Base-by-base conservation (phyloP, 2,888 invertebrate species). In the Theretra japonica region DNA sequence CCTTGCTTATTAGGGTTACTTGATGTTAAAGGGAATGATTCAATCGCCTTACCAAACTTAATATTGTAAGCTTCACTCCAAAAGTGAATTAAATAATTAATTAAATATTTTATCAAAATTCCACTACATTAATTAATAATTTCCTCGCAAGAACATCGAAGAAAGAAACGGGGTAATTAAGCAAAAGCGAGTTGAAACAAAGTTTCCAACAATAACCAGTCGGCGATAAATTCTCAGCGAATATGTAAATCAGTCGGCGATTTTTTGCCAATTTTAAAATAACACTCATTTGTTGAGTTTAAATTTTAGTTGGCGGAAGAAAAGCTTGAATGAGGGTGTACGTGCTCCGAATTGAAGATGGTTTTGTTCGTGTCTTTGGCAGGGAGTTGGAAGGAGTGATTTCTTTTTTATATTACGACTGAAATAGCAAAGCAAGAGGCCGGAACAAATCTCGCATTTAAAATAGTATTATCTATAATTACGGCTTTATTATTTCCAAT, bases 201-300 rank as follows among this genome's bases (percentile, higher is more conserved):
- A 71, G 57, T 58, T 71, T n/a, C 41, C 48, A 72, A 75, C 74
- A 75, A 74, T 76, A 74, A 73, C 73, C 56, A 73, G 71, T 70
- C 69, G 33, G 57, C 77, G 75, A 77, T 81, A 76, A 84, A 78
- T 79, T 75, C 75, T 73, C 73, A 73, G 75, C 76, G 62, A 76
- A 81, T 81, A 84, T 84, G 80, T 80, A 83, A 84, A 86, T 83
- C 74, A 79, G 80, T 75, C 72, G 75, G 75, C 75, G 41, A 15
- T 41, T 82, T 77, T 77, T 76, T 78, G 73, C 73, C 65, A 75
- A 80, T 82, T 85, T 83, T 83, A 80, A 85, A 87, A 88, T 86
- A 87, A 82, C 82, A 80, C 82, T 82, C 83, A 83, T 88, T 87
- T 86, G 80, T 78, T 77, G 86, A 84, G 77, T 83, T 86, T 82